Conservation (phyloP, 2,797 vertebrate species). For the Babyrousa celebensis region DNA sequence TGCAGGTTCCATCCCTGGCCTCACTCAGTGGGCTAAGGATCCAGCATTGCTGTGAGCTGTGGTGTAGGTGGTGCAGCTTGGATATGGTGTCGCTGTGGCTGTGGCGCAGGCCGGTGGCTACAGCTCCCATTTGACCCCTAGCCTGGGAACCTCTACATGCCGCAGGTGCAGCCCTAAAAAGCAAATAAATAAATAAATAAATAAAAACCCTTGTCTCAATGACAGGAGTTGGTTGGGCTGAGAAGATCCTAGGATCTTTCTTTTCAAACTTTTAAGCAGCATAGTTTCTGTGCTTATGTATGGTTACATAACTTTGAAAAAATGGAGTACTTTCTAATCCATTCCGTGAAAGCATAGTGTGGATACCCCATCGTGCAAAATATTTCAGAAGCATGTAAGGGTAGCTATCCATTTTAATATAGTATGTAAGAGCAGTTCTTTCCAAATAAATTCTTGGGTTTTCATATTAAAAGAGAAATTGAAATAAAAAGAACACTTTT, state of each 20-base stretch:
- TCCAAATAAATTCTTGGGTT: not conserved
- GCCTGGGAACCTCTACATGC: too few species aligned
- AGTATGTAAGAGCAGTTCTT: not conserved
- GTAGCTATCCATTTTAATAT: not conserved
- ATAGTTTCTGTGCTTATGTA: not conserved
- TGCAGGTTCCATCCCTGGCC: too few species aligned
- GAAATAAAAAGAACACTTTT: not conserved
- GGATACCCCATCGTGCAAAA: not conserved
- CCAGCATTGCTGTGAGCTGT: too few species aligned
- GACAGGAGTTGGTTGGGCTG: not conserved
- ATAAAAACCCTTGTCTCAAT: not conserved
- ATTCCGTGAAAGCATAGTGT: not conserved
- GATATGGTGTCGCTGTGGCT: too few species aligned
- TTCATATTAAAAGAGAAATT: not conserved
- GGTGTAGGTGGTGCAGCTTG: too few species aligned
- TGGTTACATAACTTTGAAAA: not conserved
- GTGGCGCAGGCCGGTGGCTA: too few species aligned
- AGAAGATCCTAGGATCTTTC: not conserved
- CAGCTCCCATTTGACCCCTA: too few species aligned
- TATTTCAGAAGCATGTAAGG: not conserved
- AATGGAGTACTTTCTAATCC: not conserved
- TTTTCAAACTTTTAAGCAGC: slow-evolving; percentile 1
- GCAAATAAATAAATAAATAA: too few species aligned
- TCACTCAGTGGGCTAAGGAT: too few species aligned
- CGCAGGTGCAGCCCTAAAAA: too few species aligned